Percentiles rank a stretch among this genome's conserved stretches.
phyloP scores from a whole-genome alignment of 2,888 invertebrate genomes.

The Oligia latruncula region DNA sequence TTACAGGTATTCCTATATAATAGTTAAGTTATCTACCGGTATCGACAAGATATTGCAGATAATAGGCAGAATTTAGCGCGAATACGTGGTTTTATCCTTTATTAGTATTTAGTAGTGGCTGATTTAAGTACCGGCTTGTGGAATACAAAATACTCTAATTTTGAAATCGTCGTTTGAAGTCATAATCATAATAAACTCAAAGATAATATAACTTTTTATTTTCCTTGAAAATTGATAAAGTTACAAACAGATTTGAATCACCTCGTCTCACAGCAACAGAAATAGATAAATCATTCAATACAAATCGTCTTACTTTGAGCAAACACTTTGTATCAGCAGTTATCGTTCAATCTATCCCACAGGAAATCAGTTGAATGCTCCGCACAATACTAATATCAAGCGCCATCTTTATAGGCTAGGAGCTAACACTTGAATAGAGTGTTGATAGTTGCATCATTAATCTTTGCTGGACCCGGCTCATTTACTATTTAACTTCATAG shows the following conservation, averaged over 20 bases:
- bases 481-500: conserved; percentile 37
- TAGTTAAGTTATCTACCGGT: neutral
- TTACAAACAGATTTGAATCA: conserved; percentile 3
- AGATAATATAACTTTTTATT: neutral
- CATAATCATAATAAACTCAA: neutral
- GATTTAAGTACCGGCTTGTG: neutral
- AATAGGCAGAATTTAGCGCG: neutral
- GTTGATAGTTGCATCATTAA: conserved; percentile 49
- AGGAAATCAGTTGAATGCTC: conserved; percentile 52
- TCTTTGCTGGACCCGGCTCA: conserved; percentile 42
- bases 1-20: neutral
- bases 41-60: neutral
- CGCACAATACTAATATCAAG: conserved; percentile 29
- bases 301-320: conserved; percentile 6
- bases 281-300: conserved; percentile 16
- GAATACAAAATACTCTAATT: neutral
- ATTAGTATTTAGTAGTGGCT: neutral
- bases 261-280: neutral
- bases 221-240: neutral
- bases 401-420: conserved; percentile 41
- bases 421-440: conserved; percentile 50
- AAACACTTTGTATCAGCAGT: conserved; percentile 20
- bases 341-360: conserved; percentile 29
- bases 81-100: neutral
- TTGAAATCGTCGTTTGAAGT: neutral